Base-by-base conservation (phyloP, 2,797 vertebrate species). In the Muscicapa striata region DNA sequence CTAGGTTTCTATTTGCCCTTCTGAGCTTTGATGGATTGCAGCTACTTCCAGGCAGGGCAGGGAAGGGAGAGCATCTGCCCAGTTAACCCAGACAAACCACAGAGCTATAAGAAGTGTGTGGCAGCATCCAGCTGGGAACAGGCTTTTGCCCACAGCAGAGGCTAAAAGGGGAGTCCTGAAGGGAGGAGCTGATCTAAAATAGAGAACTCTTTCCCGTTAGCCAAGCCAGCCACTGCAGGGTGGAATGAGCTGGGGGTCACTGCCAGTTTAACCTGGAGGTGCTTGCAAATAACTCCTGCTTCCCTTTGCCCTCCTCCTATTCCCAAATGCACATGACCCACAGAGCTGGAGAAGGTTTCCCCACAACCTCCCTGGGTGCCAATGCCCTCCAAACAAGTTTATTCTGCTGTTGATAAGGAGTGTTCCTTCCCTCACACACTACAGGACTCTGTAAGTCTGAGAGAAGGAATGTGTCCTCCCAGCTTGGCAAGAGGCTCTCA, bases 161-260 rank as follows among this genome's bases (percentile, higher is more conserved):
- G 61, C 76, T 78, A 76, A 88, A 94, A 93, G 63, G 49, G 48
- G 75, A 89, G 15, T 46, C 54, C 54, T 74, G 38, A 87, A 93
- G 77, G 83, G 88, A 91, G 81, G 82, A 92, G 96, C 77, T 76
- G 66, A 43, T 67, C 77, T 91, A 92, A 94, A 95, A 92, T 11
- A 91, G 74, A 41, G 48, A 94, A 21, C 24, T 10, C 58, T 86
- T 89, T 80, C 63, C 69, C 3, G 0, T 70, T 74, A 85, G 76
- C 72, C 66, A 75, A 87, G 55, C n/a, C 76, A 91, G 75, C 64
- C 38, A 43, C 57, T 68, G 67, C 46, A 92, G 75, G 15, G n/a
- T 89, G 54, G 89, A 95, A 85, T 3, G 14, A 89, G 30, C 66
- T 84, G 48, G 10, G 15, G 27, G 48, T 63, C 67, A 84, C 70